These are phyloP conservation scores for Pipistrellus kuhlii DNA, from an alignment of 2,797 vertebrate species.

Conservation along the genomic window DNA sequence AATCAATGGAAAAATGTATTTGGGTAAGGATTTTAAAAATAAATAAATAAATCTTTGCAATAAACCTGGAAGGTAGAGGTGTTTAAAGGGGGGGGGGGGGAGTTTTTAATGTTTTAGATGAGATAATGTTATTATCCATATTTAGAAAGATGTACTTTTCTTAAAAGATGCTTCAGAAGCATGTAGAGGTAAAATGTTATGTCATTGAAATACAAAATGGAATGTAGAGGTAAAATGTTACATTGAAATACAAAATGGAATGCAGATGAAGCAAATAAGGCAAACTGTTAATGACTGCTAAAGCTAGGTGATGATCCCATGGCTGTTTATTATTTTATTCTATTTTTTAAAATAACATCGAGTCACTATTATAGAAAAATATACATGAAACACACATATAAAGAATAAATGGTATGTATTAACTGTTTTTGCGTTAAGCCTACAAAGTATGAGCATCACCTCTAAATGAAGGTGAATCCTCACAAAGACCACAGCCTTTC, in stretches of 20 bases:
- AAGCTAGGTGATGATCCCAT: neutral
- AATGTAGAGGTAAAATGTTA: neutral
- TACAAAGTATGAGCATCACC: neutral
- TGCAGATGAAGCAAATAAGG: neutral
- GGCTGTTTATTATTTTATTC: neutral
- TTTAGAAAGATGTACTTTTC: neutral
- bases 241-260: conserved; percentile 21
- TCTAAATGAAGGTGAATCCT: neutral
- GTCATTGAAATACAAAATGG: conserved; percentile 16
- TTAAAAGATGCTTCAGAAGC: neutral
- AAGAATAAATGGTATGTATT: neutral
- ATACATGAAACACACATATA: neutral
- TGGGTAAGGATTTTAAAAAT: too few species aligned
- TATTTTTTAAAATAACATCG: neutral
- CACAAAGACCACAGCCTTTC: neutral
- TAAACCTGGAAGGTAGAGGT: too few species aligned
- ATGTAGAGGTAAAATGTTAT: neutral
- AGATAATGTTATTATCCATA: neutral
- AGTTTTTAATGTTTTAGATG: neutral
- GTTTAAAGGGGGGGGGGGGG: too few species aligned
- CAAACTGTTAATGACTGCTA: neutral
- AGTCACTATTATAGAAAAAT: conserved; percentile 2
- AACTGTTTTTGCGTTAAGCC: neutral
- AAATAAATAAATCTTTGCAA: too few species aligned
- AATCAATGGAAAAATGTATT: too few species aligned